phyloP scores from a whole-genome alignment of 1,140 invertebrate genomes.

The Drosophila nikananu region DNA sequence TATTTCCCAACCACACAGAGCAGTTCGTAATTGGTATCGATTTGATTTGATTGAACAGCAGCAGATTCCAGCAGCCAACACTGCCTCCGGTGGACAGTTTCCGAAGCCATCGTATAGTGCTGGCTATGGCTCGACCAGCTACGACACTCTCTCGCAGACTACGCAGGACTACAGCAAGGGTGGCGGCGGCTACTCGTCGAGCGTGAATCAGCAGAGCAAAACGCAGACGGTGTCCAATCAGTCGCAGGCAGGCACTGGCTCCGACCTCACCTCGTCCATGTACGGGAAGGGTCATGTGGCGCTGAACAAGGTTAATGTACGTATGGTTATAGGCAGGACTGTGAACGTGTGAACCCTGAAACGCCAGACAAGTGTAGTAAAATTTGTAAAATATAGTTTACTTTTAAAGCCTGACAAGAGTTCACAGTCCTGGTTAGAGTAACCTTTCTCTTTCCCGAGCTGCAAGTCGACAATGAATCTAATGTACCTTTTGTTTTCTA shows the following conservation, averaged over 20 bases:
- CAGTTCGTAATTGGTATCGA: neutral
- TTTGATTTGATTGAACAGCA: conserved; percentile 61
- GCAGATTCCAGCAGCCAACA: conserved; percentile 89
- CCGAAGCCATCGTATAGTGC: conserved; percentile 89
- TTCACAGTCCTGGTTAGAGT: conserved; percentile 32
- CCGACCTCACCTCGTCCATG: conserved; percentile 89
- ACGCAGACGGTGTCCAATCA: conserved; percentile 86
- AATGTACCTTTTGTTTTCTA: neutral
- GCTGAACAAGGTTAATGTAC: conserved; percentile 91
- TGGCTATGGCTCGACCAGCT: conserved; percentile 88
- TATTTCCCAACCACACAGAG: neutral
- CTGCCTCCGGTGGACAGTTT: conserved; percentile 88
- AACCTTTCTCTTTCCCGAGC: neutral
- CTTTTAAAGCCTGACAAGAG: neutral
- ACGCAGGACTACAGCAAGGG: conserved; percentile 88
- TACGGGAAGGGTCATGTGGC: conserved; percentile 91
- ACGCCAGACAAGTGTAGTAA: neutral
- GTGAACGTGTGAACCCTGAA: neutral
- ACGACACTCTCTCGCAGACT: conserved; percentile 88
- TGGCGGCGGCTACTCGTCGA: conserved; percentile 86
- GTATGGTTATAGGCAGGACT: conserved; percentile 51
- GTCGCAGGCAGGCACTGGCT: conserved; percentile 87
- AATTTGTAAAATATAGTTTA: neutral
- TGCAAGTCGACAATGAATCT: neutral
- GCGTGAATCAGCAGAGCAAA: conserved; percentile 86